phyloP scores from a whole-genome alignment of 37 sponge, comb jelly and placozoan genomes.

The Agelas oroides region DNA sequence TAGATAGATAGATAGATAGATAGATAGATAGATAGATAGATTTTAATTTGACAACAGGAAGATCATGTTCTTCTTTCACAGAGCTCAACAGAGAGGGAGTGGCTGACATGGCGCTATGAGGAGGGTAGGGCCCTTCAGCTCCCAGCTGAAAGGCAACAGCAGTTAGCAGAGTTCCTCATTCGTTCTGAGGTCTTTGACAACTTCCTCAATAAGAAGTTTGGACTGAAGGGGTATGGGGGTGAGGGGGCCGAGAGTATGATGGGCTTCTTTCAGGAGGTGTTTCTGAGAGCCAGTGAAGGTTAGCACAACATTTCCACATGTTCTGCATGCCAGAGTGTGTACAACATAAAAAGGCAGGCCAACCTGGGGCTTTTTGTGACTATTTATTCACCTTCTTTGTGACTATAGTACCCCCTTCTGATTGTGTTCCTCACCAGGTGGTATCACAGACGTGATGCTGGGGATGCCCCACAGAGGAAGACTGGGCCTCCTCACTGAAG shows the following conservation, averaged over 20 bases:
- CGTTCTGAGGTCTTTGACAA: conserved; percentile 76
- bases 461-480: conserved; percentile 97
- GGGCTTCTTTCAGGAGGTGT: conserved; percentile 76
- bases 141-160: conserved; percentile 13
- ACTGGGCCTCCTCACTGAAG: conserved; percentile 87
- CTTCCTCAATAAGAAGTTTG: conserved; percentile 89
- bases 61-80: neutral
- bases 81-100: conserved; percentile 66
- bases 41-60: no score
- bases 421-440: neutral
- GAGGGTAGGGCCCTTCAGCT: neutral
- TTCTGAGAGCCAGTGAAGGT: conserved; percentile 4
- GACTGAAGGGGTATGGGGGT: conserved; percentile 90
- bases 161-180: neutral
- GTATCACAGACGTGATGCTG: conserved; percentile 77
- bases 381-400: no score
- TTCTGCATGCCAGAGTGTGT: no score
- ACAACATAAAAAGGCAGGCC: no score
- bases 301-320: no score
- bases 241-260: conserved; percentile 95
- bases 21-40: no score
- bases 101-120: conserved; percentile 61
- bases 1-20: no score
- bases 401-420: no score
- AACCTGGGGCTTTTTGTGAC: no score